Percentiles rank a stretch among this genome's conserved stretches.
phyloP scores from a whole-genome alignment of 2,888 invertebrate species.

The Taphrorychus bicolor region DNA sequence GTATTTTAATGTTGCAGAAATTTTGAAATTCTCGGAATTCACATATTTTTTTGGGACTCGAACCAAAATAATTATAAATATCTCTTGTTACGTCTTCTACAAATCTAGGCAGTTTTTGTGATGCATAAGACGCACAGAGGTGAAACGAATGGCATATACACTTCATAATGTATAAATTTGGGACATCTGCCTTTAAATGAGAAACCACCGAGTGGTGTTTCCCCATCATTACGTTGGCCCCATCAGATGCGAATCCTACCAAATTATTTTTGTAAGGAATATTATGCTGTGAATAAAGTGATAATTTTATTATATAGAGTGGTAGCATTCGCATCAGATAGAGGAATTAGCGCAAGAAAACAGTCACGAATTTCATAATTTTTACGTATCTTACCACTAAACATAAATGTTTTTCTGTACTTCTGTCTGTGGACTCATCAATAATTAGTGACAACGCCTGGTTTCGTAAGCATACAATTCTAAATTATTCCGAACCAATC shows the following conservation, averaged over 20 bases:
- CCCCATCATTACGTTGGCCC: not conserved
- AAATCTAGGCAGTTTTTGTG: not conserved
- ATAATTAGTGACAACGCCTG: conserved; percentile 9
- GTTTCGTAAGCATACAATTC: not conserved
- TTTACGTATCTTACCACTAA: conserved; percentile 1
- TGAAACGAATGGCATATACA: not conserved
- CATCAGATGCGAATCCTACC: conserved; percentile 11
- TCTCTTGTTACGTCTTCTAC: conserved; percentile 1
- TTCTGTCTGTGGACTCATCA: conserved; percentile 15
- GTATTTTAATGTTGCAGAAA: not conserved
- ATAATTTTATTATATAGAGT: not conserved
- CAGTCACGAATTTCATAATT: not conserved
- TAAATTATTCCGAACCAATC: not conserved
- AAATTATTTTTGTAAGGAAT: conserved; percentile 2
- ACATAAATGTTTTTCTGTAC: conserved; percentile 7
- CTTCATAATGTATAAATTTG: not conserved
- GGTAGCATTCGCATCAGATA: not conserved
- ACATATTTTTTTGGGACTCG: conserved; percentile 5
- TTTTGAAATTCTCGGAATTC: conserved; percentile 1
- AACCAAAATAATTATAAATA: conserved; percentile 2
- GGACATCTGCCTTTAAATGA: not conserved
- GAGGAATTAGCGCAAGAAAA: not conserved
- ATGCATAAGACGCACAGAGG: conserved; percentile 9
- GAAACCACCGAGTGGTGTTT: not conserved
- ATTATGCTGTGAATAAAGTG: no score